A percentile compares a stretch with the other conserved stretches of the same genome.
Conservation (phyloP, 1,140 invertebrate species). For the roundworm (Caenorhabditis elegans) region DNA sequence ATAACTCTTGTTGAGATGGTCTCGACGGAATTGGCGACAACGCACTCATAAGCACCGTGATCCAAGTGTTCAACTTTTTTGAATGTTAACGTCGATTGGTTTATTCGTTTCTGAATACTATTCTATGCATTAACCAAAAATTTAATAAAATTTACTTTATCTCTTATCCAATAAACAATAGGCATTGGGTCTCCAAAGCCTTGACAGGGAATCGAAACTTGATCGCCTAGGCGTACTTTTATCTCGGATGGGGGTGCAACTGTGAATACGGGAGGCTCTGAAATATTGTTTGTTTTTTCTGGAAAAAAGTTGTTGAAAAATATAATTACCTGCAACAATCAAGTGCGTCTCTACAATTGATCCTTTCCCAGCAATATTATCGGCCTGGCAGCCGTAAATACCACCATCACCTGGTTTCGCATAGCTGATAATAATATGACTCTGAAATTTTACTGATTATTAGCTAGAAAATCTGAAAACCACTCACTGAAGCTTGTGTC, state of each 20-base stretch:
- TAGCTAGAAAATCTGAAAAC: neutral
- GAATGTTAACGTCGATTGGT: conserved; percentile 43
- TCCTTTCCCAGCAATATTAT: conserved; percentile 58
- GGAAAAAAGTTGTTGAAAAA: neutral
- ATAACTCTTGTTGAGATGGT: conserved; percentile 49
- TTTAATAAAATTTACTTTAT: conserved; percentile 55
- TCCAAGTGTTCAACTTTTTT: conserved; percentile 53
- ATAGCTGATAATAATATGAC: neutral
- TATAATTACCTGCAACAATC: conserved; percentile 48
- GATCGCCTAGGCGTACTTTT: conserved; percentile 47
- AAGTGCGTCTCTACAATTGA: conserved; percentile 50
- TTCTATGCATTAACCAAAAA: neutral
- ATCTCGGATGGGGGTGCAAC: conserved; percentile 54
- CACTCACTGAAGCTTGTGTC: neutral
- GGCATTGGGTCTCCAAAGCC: conserved; percentile 65
- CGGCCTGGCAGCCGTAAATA: conserved; percentile 57
- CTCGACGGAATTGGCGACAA: conserved; percentile 56
- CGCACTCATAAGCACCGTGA: conserved; percentile 59
- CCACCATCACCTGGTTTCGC: conserved; percentile 50
- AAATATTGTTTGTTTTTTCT: conserved; percentile 37
- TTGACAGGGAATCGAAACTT: conserved; percentile 51
- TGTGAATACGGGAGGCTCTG: conserved; percentile 53
- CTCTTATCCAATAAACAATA: conserved; percentile 56
- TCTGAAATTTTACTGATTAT: neutral
- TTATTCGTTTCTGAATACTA: conserved; percentile 51